Conservation (phyloP, 2,888 invertebrate genomes). For the Taenaris catops region DNA sequence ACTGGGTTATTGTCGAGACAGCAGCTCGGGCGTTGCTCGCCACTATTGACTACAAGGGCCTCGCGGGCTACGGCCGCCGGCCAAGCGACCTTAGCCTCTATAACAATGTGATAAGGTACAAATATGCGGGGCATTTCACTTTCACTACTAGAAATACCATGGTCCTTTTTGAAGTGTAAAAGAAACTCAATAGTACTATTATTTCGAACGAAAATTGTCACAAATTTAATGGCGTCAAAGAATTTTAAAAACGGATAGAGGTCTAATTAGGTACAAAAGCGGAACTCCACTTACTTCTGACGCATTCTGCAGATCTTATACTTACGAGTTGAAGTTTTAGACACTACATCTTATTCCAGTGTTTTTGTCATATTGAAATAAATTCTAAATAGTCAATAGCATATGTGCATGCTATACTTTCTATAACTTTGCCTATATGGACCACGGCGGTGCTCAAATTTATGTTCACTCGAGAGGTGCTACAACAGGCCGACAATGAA, state of each 20-base stretch:
- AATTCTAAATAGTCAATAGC: too few species aligned
- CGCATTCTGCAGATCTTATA: too few species aligned
- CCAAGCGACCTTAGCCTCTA: slow-evolving; percentile 25
- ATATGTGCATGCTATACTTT: not conserved
- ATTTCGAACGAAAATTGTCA: too few species aligned
- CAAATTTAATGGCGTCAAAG: too few species aligned
- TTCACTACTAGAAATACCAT: slow-evolving; percentile 17
- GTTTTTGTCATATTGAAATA: too few species aligned
- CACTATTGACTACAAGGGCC: slow-evolving; percentile 55
- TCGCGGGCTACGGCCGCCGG: slow-evolving; percentile 26
- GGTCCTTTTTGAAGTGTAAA: not conserved
- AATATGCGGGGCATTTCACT: slow-evolving; percentile 19
- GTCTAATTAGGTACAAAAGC: too few species aligned
- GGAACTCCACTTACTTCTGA: too few species aligned
- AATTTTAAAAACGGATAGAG: too few species aligned
- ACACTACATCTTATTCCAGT: too few species aligned
- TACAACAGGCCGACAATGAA: slow-evolving; percentile 40
- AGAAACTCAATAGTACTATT: too few species aligned
- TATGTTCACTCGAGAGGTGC: slow-evolving; percentile 29
- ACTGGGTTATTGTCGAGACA: slow-evolving; percentile 80
- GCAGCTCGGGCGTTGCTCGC: slow-evolving; percentile 62
- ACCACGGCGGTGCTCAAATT: slow-evolving; percentile 22
- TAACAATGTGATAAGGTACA: slow-evolving; percentile 27
- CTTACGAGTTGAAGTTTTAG: too few species aligned
- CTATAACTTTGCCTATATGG: not conserved